A percentile compares a stretch with the other conserved stretches of the same genome.
These are phyloP conservation scores for Ellobium chinense DNA, from an alignment of 2,888 invertebrate genomes.

Conservation along the genomic window DNA sequence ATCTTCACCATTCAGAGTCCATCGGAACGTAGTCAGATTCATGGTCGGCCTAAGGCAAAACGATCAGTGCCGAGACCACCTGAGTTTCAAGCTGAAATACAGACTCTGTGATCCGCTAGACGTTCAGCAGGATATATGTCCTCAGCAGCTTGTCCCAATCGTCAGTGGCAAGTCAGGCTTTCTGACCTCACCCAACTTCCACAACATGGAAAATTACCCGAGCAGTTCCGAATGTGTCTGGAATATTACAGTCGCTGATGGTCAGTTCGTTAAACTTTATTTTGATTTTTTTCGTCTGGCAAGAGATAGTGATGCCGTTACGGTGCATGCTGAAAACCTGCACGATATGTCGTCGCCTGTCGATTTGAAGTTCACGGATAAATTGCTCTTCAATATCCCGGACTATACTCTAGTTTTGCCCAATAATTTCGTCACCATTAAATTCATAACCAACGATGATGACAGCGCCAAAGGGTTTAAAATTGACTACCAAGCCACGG, in stretches of 20 bases:
- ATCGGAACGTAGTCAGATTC: not conserved
- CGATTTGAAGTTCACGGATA: not conserved
- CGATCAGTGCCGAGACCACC: not conserved
- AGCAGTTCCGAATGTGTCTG: not conserved
- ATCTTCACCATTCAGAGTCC: not conserved
- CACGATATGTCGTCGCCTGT: not conserved
- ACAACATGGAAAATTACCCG: not conserved
- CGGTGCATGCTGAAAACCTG: not conserved
- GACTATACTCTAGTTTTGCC: not conserved
- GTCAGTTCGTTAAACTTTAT: not conserved
- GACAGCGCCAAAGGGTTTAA: not conserved
- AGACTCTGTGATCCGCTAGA: not conserved
- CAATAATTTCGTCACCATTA: not conserved
- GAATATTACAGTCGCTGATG: not conserved
- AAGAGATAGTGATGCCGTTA: not conserved
- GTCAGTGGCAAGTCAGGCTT: not conserved
- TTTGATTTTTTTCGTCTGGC: not conserved
- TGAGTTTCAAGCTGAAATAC: not conserved
- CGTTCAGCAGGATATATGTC: not conserved
- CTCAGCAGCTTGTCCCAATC: not conserved
- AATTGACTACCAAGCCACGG: not conserved
- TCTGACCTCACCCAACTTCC: not conserved
- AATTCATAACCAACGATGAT: not conserved
- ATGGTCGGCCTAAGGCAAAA: not conserved
- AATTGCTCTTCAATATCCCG: not conserved